Base-by-base conservation (phyloP, 2,888 invertebrate genomes). In the Microplitis deprimator region DNA sequence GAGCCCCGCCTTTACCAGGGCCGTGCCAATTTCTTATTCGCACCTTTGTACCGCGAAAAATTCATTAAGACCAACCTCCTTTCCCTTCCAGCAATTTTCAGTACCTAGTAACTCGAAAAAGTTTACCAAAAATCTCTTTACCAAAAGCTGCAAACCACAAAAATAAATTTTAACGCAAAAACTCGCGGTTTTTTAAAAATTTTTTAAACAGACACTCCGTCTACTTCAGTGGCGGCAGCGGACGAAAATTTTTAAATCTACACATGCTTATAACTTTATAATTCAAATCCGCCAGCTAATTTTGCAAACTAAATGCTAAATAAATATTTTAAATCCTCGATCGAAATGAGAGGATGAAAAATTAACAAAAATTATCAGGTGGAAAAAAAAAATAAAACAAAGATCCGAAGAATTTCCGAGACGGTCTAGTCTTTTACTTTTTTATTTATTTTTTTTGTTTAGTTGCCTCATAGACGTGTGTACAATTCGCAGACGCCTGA, bases 1-100 rank as follows among this genome's bases (percentile, higher is more conserved):
- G 73, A 80, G 80, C 79, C 80, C 81, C 81, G 81, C 81, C 81
- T 81, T 81, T 79, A 41, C 73, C 81, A 81, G 81, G 80, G 79
- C 80, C 77, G 81, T 80, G 78, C 79, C 78, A 77, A 79, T 75
- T 65, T 69, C 75, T 77, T 65, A 62, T 68, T 68, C 41, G 72
- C 72, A 78, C 69, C 76, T 78, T 74, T 65, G 41, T 16, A 62
- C 68, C 64, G 73, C 64, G 65, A 73, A 73, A 73, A 67, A 73
- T 73, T 73, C 65, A 38, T 68, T 69, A 61, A 17, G 73, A 40
- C 71, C 69, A 62, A n/a, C 67, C 74, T 68, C 60, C 68, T 74
- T 59, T 50, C 69, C 69, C 41, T 41, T 41, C 75, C 75, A 69
- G 13, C n/a, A 40, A 17, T 60, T 39, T 40, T 38, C 50, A 29